Base-by-base conservation (phyloP, 2,888 invertebrate genomes). In the Coleophora flavipennella region DNA sequence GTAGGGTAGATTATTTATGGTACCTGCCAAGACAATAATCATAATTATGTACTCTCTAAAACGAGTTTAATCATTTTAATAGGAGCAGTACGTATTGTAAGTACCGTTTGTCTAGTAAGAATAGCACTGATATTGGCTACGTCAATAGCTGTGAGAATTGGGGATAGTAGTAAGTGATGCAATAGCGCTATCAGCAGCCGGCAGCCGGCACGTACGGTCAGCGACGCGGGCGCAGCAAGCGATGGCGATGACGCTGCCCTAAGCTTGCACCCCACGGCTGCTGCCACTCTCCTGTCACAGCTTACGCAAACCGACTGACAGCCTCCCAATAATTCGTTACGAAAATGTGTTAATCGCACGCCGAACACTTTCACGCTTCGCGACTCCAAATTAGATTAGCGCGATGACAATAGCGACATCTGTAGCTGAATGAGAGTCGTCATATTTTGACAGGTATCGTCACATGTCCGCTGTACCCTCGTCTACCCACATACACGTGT, bases 371-470 rank as follows among this genome's bases (percentile, higher is more conserved):
- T 80, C 74, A 83, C 78, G 83, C 72, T 76, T 59, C 62, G 60
- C 76, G 68, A 71, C 66, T 67, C 63, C 57, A 65, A 80, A 83
- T 84, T 80, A 83, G 83, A 83, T 83, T 81, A 81, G 69, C 49
- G 28, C 67, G 74, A 67, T 71, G 75, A 83, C 83, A 83, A 81
- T 80, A 55, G 68, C 58, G 69, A 76, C 83, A 83, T 81, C 80
- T 83, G 81, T 79, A 79, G 65, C 61, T 66, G 69, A 70, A 72
- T 70, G 57, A 59, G 59, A 67, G 69, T 78, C 80, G 78, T 83
- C 83, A 83, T 83, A 83, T 81, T 83, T 80, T 81, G 81, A 83
- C 83, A 84, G 80, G 78, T 80, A 79, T 69, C 73, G 72, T 77
- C 71, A 68, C 52, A 62, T 62, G 67, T 55, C 64, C 47, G n/a